Base-by-base conservation (phyloP, 2,113 vertebrate species). In the Ptyas mucosa region DNA sequence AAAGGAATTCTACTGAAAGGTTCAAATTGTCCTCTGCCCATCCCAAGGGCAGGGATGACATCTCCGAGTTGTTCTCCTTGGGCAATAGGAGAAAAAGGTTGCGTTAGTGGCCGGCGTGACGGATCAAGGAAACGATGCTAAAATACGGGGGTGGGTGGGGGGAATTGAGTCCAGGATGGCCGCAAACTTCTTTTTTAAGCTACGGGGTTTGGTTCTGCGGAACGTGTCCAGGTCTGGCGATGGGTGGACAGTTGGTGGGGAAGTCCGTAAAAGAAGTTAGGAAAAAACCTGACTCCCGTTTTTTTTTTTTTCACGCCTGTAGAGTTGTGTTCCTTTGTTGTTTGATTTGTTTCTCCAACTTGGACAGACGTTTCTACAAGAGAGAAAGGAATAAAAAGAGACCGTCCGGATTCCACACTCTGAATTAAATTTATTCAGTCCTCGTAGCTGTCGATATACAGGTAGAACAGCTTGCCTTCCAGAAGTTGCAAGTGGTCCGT, bases 61-160 rank as follows among this genome's bases (percentile, higher is more conserved):
- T n/a, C 18, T 0, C 1, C 29, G 5, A 15, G 1, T 10, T 15
- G 39, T 6, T 53, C 61, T 4, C 6, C 18, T 10, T 5, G 1
- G 4, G 55, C 23, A 85, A 24, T 14, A 23, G 43, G 55, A 58
- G 55, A 52, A 12, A 46, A 53, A 18, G 57, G 86, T 52, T 15
- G 29, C 61, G 11, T 24, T 2, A 10, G 24, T 8, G 14, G 86
- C 12, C n/a, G 14, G 34, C 2, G n/a, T n/a, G 12, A 12, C 1
- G 29, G 46, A 46, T 91, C 43, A 24, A 51, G 54, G 52, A 26
- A 46, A 46, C 23, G 0, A 21, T 7, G 15, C 20, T 24, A 24
- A 49, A 34, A 23, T 49, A 23, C n/a, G n/a, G n/a, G n/a, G 23
- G 23, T 4, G 43, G 5, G 24, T 21, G 21, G 26, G 46, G 46